These are phyloP conservation scores for Amyelois transitella DNA, from an alignment of 1,140 invertebrate genomes.

Conservation along the genomic window DNA sequence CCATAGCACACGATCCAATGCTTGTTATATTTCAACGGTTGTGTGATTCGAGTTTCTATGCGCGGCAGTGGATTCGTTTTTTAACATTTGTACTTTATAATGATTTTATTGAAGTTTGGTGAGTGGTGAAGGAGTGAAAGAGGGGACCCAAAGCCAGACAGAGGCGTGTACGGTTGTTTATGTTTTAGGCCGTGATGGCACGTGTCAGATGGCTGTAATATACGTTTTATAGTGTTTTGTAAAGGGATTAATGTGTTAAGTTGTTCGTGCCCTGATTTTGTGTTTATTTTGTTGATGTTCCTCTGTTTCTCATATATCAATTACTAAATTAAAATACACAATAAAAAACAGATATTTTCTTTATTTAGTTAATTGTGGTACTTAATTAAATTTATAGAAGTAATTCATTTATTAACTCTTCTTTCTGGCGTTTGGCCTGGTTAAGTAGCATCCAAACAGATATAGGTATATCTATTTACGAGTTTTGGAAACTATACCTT, in stretches of 20 bases:
- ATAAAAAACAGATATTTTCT: too few species aligned
- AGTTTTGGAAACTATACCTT: too few species aligned
- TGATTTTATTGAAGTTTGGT: conserved; percentile 21
- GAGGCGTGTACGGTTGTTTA: conserved; percentile 36
- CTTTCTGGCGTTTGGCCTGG: too few species aligned
- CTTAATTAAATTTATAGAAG: too few species aligned
- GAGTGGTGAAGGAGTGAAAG: conserved; percentile 26
- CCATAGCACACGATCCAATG: conserved; percentile 32
- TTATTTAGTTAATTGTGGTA: too few species aligned
- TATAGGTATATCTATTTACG: too few species aligned
- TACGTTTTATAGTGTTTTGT: not conserved
- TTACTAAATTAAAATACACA: too few species aligned
- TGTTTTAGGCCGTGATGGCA: conserved; percentile 35
- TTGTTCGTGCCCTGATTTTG: not conserved
- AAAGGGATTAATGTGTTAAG: not conserved
- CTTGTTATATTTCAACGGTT: conserved; percentile 19
- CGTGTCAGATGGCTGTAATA: conserved; percentile 30
- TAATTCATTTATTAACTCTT: too few species aligned
- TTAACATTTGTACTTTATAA: not conserved
- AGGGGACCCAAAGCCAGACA: conserved; percentile 36
- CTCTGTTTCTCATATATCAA: too few species aligned
- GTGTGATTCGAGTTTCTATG: not conserved
- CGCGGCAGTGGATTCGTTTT: conserved; percentile 18
- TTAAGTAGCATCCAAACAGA: too few species aligned
- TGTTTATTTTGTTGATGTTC: too few species aligned